A percentile compares a stretch with the other conserved stretches of the same genome.
phyloP scores from a whole-genome alignment of 2,888 invertebrate species.

The Synanthedon andrenaeformis region DNA sequence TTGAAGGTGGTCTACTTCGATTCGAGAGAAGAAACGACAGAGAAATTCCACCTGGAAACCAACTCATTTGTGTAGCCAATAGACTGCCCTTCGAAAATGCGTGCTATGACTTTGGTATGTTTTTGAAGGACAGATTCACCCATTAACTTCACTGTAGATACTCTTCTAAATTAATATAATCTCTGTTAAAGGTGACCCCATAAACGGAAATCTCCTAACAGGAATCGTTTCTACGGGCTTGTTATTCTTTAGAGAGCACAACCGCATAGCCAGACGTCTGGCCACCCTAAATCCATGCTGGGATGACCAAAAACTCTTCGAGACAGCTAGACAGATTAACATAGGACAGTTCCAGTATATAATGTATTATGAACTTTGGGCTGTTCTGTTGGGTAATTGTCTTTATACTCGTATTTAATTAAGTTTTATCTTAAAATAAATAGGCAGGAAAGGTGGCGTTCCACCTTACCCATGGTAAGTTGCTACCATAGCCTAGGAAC shows the following conservation, averaged over 20 bases:
- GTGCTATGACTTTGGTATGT: constrained; percentile 33
- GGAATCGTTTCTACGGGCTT: constrained; percentile 18
- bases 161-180: no score
- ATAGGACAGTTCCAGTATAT: constrained; percentile 83
- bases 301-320: constrained; percentile 85
- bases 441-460: no score
- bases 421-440: no score
- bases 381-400: constrained; percentile 77
- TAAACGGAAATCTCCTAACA: constrained; percentile 15
- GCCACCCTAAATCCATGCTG: constrained; percentile 83
- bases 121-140: not conserved
- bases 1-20: not conserved
- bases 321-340: constrained; percentile 79
- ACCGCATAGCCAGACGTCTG: constrained; percentile 77
- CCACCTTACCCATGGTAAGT: no score
- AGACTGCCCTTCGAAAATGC: constrained; percentile 24
- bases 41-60: constrained; percentile 1
- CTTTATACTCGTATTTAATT: not conserved
- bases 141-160: no score
- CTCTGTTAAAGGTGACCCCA: not conserved
- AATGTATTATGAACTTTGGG: constrained; percentile 83
- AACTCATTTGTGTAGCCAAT: constrained; percentile 21
- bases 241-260: constrained; percentile 76
- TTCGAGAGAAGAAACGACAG: constrained; percentile 1
- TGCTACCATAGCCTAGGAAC: no score